Evolutionary conservation across 2,888 invertebrate genomes (phyloP), one percentile per base, ranked within the genome.

Genomic region (Stenolophus ochropezus): DNA sequence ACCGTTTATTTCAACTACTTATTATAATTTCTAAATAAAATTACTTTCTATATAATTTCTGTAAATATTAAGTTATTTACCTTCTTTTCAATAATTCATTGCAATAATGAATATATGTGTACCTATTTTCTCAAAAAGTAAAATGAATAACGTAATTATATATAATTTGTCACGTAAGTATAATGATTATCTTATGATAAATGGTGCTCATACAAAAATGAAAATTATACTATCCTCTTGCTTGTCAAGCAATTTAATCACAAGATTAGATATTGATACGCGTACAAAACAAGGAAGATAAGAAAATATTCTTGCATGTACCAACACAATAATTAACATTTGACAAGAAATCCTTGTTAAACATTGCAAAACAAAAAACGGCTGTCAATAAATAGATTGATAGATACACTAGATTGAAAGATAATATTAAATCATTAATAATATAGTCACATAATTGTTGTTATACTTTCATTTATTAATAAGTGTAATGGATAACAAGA

Each of bases 181-280:
- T 65, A 18, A 33, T 65, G 25, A 65, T 65, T 65, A 65, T 33
- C 5, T 14, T 65, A 18, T 65, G 65, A 65, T 65, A 65, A 65
- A 65, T 65, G 65, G 33, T 65, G 65, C 27, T 33, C 33, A 8
- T 65, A 33, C 33, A 65, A 65, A 65, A 65, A 65, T 65, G 65
- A 27, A 65, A 65, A 65, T 65, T 65, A 65, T 27, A 65, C 25
- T 27, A 65, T 65, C 14, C 18, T 20, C 8, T 27, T 18, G 33
- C 65, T 33, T 65, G 65, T 65, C 65, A 65, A 65, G 65, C 14
- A 65, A 65, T 65, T 65, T 65, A 65, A 65, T 65, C 65, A 33
- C 5, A 16, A 65, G 65, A 65, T 65, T 65, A 65, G 65, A 65
- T 65, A 65, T 65, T 65, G 65, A 65, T 65, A 33, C 33, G 0